Evolutionary conservation across 92 coral and sea anemone genomes (phyloP), one percentile per base, ranked within the genome.

Genomic region (Porites rus): DNA sequence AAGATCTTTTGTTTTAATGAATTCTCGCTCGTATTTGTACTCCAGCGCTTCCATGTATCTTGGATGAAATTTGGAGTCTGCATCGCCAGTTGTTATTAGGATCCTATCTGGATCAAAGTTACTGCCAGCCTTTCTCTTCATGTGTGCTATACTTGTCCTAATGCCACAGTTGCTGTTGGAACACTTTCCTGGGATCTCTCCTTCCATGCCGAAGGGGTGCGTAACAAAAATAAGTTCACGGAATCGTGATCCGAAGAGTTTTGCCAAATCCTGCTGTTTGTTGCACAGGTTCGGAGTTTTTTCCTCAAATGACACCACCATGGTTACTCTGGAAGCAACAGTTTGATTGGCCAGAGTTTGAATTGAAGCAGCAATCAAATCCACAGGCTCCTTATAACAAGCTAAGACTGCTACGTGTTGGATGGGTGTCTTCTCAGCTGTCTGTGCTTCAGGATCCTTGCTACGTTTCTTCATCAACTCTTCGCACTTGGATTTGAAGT

Each of bases 311-410:
- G 65, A 56, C 14, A 75, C 60, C 9, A 61, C 65, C 79, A 75
- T 75, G 63, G 79, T 46, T 9, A 75, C 46, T 8, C 61, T 56
- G 7, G 25, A 24, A 8, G 64, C 43, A 16, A 22, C 58, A 12
- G 79, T 52, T 61, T 75, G 79, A 14, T 56, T 13, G 64, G 79
- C 79, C 22, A 75, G 43, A 10, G 79, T 43, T 16, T 24, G 24
- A 18, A 75, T 50, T 4, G 61, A 43, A 4, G 21, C 46, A 12
- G 65, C 79, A 8, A 75, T 46, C 14, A 75, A 21, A 13, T 51
- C 24, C 4, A 75, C 64, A 10, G 79, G 79, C 10, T 75, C 79
- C 31, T 75, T 75, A 64, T 75, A 75, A 14, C 79, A 75, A 5
- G 61, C 60, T 1, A 75, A 51, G 25, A 52, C 79, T 6, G 46